phyloP scores from a whole-genome alignment of 2,113 vertebrate genomes.

The Pollimyrus isidori region DNA sequence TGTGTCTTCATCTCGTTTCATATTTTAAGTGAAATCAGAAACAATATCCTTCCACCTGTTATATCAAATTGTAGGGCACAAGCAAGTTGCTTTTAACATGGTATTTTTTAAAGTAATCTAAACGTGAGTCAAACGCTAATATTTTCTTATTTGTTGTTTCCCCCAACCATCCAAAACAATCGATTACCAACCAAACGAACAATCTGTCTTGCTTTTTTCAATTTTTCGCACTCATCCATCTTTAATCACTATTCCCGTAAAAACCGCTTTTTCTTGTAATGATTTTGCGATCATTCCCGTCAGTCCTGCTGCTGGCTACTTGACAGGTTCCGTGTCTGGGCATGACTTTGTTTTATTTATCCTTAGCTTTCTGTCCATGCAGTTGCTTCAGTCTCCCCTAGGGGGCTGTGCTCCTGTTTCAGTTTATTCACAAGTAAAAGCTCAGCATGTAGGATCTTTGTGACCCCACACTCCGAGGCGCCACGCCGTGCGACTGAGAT shows the following conservation, averaged over 20 bases:
- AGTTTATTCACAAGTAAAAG: neutral
- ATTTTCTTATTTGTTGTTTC: neutral
- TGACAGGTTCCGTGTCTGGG: neutral
- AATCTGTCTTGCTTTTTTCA: neutral
- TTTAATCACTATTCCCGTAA: neutral
- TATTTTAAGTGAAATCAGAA: neutral
- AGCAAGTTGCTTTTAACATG: neutral
- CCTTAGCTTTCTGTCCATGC: neutral
- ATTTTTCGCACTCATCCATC: neutral
- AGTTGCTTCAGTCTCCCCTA: neutral
- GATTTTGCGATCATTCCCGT: neutral
- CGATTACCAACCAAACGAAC: neutral
- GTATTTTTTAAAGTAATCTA: neutral
- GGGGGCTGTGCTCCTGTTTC: neutral
- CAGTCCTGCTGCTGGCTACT: neutral
- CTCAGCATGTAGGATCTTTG: neutral
- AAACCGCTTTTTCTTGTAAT: neutral
- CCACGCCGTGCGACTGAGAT: neutral
- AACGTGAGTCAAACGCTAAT: neutral
- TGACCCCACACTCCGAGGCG: neutral
- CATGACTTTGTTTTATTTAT: neutral
- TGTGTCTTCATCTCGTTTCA: neutral
- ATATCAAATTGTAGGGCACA: neutral
- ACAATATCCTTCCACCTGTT: neutral
- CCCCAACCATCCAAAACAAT: neutral